Conservation (phyloP, 2,113 vertebrate species). For the Perca fluviatilis region DNA sequence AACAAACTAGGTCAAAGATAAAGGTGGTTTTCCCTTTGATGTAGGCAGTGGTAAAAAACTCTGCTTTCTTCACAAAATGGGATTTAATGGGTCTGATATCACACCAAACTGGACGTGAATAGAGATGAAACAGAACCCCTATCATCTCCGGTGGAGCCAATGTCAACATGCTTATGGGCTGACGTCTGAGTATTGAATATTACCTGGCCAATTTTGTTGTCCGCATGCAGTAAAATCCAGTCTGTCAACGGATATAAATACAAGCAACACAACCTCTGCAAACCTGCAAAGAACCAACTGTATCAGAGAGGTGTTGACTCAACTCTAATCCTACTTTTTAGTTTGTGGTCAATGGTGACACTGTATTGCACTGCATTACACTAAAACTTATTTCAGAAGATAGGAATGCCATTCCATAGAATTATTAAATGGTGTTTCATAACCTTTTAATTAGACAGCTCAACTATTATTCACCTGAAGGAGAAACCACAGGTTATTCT, state of each 20-base stretch:
- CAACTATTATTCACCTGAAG: constrained; percentile 19
- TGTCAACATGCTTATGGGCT: not conserved
- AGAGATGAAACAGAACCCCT: constrained; percentile 35
- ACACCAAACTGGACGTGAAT: not conserved
- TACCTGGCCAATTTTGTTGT: not conserved
- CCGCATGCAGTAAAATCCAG: not conserved
- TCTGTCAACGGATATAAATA: not conserved
- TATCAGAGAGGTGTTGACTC: not conserved
- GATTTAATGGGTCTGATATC: constrained; percentile 33
- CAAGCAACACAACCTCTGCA: not conserved
- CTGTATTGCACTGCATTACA: not conserved
- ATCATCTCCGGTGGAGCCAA: constrained; percentile 20
- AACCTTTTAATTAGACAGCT: not conserved
- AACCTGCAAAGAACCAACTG: not conserved
- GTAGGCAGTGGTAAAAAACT: constrained; percentile 7
- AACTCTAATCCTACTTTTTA: not conserved
- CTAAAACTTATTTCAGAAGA: not conserved
- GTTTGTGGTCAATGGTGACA: not conserved
- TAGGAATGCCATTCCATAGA: not conserved
- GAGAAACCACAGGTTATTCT: not conserved
- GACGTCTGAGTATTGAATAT: not conserved
- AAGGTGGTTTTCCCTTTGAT: constrained; percentile 52
- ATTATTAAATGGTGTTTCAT: not conserved
- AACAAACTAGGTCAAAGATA: constrained; percentile 55
- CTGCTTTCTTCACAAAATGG: constrained; percentile 10